A percentile compares a stretch with the other conserved stretches of the same genome.
Conservation (phyloP, 2,888 invertebrate species). For the Pollenia angustigena region DNA sequence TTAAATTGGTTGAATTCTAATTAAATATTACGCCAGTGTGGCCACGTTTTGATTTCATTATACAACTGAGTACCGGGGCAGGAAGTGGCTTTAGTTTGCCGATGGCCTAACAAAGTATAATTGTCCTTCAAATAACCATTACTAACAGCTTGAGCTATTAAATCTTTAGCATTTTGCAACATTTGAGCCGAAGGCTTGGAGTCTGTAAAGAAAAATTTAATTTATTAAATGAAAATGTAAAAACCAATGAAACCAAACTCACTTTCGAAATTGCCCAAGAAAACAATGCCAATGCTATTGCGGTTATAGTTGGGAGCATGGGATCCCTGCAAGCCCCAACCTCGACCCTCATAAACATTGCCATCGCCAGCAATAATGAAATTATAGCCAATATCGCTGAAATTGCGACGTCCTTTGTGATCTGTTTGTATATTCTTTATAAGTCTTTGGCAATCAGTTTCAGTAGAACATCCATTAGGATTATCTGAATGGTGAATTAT, state of each 20-base stretch:
- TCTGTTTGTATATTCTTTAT: constrained; percentile 88
- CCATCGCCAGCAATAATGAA: constrained; percentile 91
- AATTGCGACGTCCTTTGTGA: constrained; percentile 86
- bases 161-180: constrained; percentile 86
- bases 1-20: background rate
- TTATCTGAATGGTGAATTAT: constrained; percentile 90
- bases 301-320: constrained; percentile 89
- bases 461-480: constrained; percentile 86
- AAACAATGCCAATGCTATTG: constrained; percentile 88
- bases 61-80: constrained; percentile 88
- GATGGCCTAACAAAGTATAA: constrained; percentile 88
- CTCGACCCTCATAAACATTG: constrained; percentile 89
- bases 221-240: background rate
- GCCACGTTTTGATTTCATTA: constrained; percentile 87
- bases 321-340: constrained; percentile 88
- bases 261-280: constrained; percentile 86
- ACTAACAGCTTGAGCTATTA: constrained; percentile 87
- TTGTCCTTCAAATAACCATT: constrained; percentile 86
- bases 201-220: constrained; percentile 82
- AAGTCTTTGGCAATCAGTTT: constrained; percentile 85
- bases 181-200: constrained; percentile 86
- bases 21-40: constrained; percentile 84
- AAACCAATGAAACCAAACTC: constrained; percentile 54
- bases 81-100: constrained; percentile 86
- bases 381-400: constrained; percentile 89